Conservation (phyloP, 30 jellyfish, hydroid and myxozoan genomes). For the Chrysaora quinquecirrha region DNA sequence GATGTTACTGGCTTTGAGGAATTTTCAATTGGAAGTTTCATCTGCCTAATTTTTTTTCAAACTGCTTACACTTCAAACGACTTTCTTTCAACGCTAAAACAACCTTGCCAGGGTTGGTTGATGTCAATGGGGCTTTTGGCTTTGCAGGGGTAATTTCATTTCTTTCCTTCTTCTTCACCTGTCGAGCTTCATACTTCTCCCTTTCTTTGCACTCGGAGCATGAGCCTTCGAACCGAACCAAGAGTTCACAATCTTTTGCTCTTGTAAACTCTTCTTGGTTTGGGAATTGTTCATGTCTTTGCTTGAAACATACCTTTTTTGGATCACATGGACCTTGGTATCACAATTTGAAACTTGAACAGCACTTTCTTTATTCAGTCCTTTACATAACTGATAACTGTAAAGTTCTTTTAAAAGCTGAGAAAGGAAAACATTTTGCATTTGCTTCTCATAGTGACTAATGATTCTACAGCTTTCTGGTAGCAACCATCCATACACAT, state of each 20-base stretch:
- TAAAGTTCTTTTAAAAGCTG: constrained; percentile 38
- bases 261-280: constrained; percentile 25
- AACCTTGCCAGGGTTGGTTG: constrained; percentile 16
- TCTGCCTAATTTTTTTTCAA: constrained; percentile 23
- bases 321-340: constrained; percentile 1
- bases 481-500: constrained; percentile 23
- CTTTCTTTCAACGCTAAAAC: not conserved
- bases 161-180: constrained; percentile 1
- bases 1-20: constrained; percentile 13
- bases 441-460: not conserved
- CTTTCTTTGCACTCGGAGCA: constrained; percentile 40
- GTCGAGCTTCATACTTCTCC: constrained; percentile 5
- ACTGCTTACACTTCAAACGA: constrained; percentile 34
- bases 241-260: constrained; percentile 13
- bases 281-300: constrained; percentile 18
- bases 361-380: not conserved
- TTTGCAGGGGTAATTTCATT: constrained; percentile 27
- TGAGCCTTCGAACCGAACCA: constrained; percentile 6
- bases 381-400: constrained; percentile 12
- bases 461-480: not conserved
- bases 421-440: constrained; percentile 33
- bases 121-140: constrained; percentile 41
- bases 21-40: constrained; percentile 15
- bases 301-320: constrained; percentile 14
- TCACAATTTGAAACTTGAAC: not conserved